Base-by-base conservation (phyloP, 2,113 vertebrate genomes). In the Cryptomyrus ogoouensis region DNA sequence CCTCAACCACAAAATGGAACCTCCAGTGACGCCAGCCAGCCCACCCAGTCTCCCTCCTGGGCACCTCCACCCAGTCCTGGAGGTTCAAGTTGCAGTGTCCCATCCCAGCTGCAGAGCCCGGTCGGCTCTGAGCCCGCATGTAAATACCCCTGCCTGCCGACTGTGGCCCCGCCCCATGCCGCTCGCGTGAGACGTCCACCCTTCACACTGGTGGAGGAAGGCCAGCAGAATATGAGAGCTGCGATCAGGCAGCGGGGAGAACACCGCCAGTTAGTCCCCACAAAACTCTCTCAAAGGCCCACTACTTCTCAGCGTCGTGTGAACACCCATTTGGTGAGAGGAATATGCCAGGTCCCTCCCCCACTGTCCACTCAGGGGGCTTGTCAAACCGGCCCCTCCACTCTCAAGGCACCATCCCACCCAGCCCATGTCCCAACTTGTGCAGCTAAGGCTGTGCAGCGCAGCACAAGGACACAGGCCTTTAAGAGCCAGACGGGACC, bases 111-210 rank as follows among this genome's bases (percentile, higher is more conserved):
- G 0, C 93, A 95, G 90, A 93, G 89, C 46, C 94, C 94, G 0
- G 92, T 95, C 88, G 94, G 95, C n/a, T 94, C 97, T 0, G 96
- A 96, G 92, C 95, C 94, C 0, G 83, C 94, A 84, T 95, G 94
- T 91, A 98, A 97, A 93, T 94, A 91, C 58, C 94, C 95, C 90
- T 92, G 95, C n/a, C 95, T 97, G 15, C 94, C 96, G 0, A 93
- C 89, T 87, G 90, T 56, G 35, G 10, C 17, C n/a, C 24, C 44
- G 3, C 62, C 44, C 5, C 35, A 10, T 35, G 3, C 83, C 88
- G 62, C 92, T 27, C 94, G 92, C 90, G 49, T 90, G 90, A 95
- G 94, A 89, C 93, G 0, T 3, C 90, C 62, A 62, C 83, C 83
- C 62, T 21, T 88, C 92, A 3, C 49, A 46, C 2, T 74, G 83